These are phyloP conservation scores for Macquaria australasica DNA, from an alignment of 2,113 vertebrate species.

Conservation along the genomic window DNA sequence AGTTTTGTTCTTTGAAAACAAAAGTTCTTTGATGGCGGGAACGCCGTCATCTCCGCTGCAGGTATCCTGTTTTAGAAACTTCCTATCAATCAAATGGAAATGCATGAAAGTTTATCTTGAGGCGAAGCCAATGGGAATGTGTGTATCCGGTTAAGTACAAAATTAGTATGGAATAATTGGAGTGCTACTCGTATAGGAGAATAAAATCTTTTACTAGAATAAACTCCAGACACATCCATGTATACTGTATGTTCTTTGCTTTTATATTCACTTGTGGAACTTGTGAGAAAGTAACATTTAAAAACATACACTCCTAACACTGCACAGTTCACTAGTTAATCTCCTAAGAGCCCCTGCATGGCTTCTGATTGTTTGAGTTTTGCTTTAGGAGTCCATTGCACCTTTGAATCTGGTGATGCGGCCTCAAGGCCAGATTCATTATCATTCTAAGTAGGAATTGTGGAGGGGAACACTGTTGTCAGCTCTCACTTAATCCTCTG, in stretches of 20 bases:
- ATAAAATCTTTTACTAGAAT: not conserved
- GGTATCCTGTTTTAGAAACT: constrained; percentile 69
- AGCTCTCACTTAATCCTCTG: constrained; percentile 21
- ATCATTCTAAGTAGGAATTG: constrained; percentile 21
- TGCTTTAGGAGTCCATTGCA: constrained; percentile 6
- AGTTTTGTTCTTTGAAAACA: constrained; percentile 68
- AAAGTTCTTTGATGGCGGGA: constrained; percentile 70
- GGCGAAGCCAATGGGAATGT: constrained; percentile 67
- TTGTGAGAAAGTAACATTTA: not conserved
- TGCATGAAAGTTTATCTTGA: constrained; percentile 62
- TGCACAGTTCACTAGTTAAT: constrained; percentile 4
- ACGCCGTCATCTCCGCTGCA: constrained; percentile 62
- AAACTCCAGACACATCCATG: constrained; percentile 7
- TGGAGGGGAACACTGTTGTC: constrained; percentile 31
- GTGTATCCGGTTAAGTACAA: constrained; percentile 43
- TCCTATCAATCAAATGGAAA: constrained; percentile 65
- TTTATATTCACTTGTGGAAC: not conserved
- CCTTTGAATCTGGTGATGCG: constrained; percentile 11
- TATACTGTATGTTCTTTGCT: not conserved
- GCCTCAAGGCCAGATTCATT: constrained; percentile 33
- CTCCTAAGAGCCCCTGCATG: not conserved
- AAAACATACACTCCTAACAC: not conserved
- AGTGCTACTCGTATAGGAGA: constrained; percentile 1
- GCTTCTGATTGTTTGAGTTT: constrained; percentile 4
- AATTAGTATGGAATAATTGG: constrained; percentile 68